Evolutionary conservation across 30 jellyfish, hydroid and myxozoan species (phyloP).

Genomic region (Haliclystus octoradiatus): DNA sequence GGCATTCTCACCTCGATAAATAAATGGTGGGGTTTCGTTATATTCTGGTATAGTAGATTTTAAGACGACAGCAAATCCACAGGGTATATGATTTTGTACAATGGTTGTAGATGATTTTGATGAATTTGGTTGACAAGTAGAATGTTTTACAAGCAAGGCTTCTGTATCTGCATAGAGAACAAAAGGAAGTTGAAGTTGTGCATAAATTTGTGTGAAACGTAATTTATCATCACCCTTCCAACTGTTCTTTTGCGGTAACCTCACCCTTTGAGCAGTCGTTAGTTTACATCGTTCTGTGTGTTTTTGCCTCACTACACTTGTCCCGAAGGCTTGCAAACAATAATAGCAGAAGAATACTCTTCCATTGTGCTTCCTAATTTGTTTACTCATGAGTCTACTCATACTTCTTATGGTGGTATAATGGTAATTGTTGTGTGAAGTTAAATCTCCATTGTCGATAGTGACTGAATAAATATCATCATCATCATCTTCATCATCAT

Average conservation of each 20-base stretch:
- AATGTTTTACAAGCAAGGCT: too few relatives aligned
- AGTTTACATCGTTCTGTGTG: conserved; percentile 20
- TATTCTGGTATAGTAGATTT: background rate
- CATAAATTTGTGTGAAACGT: background rate
- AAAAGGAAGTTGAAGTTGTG: conserved; percentile 11
- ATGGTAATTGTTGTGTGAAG: too few relatives aligned
- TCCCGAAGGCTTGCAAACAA: conserved; percentile 30
- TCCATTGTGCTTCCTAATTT: conserved; percentile 17
- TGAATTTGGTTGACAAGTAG: too few relatives aligned
- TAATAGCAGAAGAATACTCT: conserved; percentile 21
- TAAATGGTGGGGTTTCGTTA: background rate
- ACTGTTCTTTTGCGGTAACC: background rate
- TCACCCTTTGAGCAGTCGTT: conserved; percentile 1
- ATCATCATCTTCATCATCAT: too few relatives aligned
- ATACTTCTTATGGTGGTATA: conserved; percentile 11
- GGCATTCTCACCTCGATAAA: background rate
- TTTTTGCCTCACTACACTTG: background rate
- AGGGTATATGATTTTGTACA: background rate
- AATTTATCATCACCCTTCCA: too few relatives aligned
- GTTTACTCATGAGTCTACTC: conserved; percentile 14
- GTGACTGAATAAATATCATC: too few relatives aligned
- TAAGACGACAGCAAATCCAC: background rate
- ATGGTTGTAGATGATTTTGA: too few relatives aligned
- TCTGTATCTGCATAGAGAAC: conserved; percentile 38
- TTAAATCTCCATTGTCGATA: too few relatives aligned